Evolutionary conservation across 2,113 vertebrate genomes (phyloP), one percentile per base, ranked within the genome.

Genomic region (Heteronetta atricapilla): DNA sequence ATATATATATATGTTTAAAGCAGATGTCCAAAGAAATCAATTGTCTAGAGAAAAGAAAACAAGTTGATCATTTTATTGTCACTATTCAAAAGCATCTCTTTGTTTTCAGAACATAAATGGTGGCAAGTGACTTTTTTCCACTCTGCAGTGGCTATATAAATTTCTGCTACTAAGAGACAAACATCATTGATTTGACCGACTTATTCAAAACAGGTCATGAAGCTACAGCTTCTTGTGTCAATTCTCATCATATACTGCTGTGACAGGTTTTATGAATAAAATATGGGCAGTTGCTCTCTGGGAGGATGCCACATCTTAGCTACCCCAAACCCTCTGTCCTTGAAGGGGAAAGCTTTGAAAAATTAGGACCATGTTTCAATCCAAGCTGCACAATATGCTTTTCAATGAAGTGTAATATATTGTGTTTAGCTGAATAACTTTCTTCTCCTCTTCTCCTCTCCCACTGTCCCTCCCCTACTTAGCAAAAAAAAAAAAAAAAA

Each of bases 351-450:
- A 97, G 96, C 97, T 97, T 96, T 94, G 91, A 96, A 96, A 98
- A 98, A 98, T 97, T 94, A 97, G 88, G 96, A 98, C 96, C 97
- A 96, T 68, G 91, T 97, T 98, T 97, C 90, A 96, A 91, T 79
- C 94, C 90, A 82, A 96, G 93, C 94, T 93, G 91, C 88, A 96
- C 93, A 97, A 94, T 92, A 90, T 91, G 95, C 86, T 97, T 96
- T 96, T 96, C 94, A 96, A 89, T 89, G 86, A 94, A 97, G 97
- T 40, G 82, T 91, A 81, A 94, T 97, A 96, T 92, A 96, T 97
- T 97, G 95, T 96, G 97, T 97, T 97, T 96, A 97, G 95, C 90
- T 93, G 96, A 97, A 97, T 96, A 94, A 91, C 90, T 96, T 95
- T 88, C 86, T 95, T 96, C 90, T 93, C 75, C 29, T 93, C 56